Evolutionary conservation across 2,888 invertebrate species (phyloP).

Genomic region (Dendrolimus houi): DNA sequence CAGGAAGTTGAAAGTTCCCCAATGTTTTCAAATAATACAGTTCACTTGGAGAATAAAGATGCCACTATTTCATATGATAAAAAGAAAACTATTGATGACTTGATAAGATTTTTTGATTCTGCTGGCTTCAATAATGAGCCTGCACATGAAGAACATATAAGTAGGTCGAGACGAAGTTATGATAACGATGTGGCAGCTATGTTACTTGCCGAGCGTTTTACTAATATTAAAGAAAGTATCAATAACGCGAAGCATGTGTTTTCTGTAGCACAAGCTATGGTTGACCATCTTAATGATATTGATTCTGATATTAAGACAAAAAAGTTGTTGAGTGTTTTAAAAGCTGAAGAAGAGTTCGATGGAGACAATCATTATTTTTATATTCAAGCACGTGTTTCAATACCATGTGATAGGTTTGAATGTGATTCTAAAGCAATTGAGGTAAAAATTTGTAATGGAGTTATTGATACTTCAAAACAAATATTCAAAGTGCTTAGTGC

Average conservation of each 20-base stretch:
- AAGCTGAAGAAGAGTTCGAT: slow-evolving; percentile 49
- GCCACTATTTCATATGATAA: slow-evolving; percentile 33
- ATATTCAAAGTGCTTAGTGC: slow-evolving; percentile 62
- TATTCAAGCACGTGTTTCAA: slow-evolving; percentile 38
- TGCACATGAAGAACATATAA: slow-evolving; percentile 13
- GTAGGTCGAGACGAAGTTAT: slow-evolving; percentile 44
- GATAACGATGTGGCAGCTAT: slow-evolving; percentile 38
- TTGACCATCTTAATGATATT: slow-evolving; percentile 50
- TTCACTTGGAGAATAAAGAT: slow-evolving; percentile 11
- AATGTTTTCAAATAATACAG: slow-evolving; percentile 17
- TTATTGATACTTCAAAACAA: slow-evolving; percentile 53
- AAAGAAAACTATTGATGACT: slow-evolving; percentile 59
- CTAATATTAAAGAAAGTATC: slow-evolving; percentile 39
- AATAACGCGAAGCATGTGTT: slow-evolving; percentile 42
- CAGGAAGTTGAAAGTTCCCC: slow-evolving; percentile 14
- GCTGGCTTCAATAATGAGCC: slow-evolving; percentile 31
- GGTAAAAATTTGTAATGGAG: slow-evolving; percentile 71
- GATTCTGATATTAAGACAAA: slow-evolving; percentile 40
- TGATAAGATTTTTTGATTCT: slow-evolving; percentile 56
- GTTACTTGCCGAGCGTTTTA: slow-evolving; percentile 35
- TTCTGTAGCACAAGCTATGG: slow-evolving; percentile 36
- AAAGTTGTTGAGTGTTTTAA: slow-evolving; percentile 37
- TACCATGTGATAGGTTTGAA: slow-evolving; percentile 38
- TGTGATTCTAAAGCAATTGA: slow-evolving; percentile 40
- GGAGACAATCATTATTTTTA: slow-evolving; percentile 41